phyloP scores from a whole-genome alignment of 2,113 vertebrate genomes.

The Crotophaga sulcirostris region DNA sequence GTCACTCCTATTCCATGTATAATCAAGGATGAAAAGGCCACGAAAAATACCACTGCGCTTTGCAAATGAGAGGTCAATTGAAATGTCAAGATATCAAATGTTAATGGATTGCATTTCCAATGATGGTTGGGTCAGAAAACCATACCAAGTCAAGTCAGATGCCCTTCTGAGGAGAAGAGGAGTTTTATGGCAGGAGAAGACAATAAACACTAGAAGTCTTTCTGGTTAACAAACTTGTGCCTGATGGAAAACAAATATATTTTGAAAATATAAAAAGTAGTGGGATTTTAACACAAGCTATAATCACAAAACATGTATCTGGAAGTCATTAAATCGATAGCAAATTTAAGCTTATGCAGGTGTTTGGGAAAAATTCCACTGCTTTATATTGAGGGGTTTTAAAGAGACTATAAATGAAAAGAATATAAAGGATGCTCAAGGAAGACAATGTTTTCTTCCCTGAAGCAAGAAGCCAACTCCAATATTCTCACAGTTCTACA shows the following conservation, averaged over 20 bases:
- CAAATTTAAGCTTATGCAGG: conserved; percentile 28
- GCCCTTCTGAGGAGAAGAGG: conserved; percentile 30
- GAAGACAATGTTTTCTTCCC: conserved; percentile 36
- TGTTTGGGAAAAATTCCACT: conserved; percentile 27
- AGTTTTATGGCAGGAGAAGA: conserved; percentile 49
- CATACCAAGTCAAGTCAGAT: conserved; percentile 35
- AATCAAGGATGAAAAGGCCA: conserved; percentile 70
- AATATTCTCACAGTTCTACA: not conserved
- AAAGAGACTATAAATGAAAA: not conserved
- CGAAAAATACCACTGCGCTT: conserved; percentile 66
- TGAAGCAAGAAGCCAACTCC: not conserved
- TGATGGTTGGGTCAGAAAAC: conserved; percentile 39
- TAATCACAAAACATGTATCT: conserved; percentile 5
- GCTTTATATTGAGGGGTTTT: conserved; percentile 35
- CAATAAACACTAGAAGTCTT: conserved; percentile 31
- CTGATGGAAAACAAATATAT: conserved; percentile 17
- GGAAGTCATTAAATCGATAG: conserved; percentile 19
- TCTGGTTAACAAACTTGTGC: conserved; percentile 10
- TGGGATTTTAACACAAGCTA: not conserved
- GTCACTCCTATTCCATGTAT: conserved; percentile 54
- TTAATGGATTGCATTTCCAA: conserved; percentile 62
- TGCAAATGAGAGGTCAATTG: conserved; percentile 70
- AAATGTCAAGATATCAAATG: conserved; percentile 65
- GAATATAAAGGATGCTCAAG: not conserved
- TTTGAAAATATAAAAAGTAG: conserved; percentile 36